Percentiles rank a stretch among this genome's conserved stretches.
Conservation (phyloP, 35 echinoderm and acorn worm species). For the Apostichopus japonicus region DNA sequence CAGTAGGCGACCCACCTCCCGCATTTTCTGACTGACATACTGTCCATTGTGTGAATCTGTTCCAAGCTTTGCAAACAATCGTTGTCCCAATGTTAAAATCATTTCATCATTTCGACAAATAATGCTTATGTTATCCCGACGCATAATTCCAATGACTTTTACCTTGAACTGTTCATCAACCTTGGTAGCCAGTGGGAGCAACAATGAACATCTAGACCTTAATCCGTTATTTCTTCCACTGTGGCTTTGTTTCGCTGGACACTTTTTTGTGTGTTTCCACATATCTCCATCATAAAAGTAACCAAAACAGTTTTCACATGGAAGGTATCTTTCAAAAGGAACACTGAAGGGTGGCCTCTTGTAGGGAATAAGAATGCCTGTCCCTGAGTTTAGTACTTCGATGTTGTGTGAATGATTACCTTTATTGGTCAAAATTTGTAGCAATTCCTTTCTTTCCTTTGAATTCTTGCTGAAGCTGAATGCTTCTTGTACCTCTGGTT, state of each 20-base stretch:
- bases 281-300: constrained; percentile 54
- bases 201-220: constrained; percentile 42
- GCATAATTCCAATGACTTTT: constrained; percentile 53
- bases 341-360: constrained; percentile 61
- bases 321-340: constrained; percentile 35
- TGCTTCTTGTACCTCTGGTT: constrained; percentile 58
- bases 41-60: constrained; percentile 24
- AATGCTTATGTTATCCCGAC: constrained; percentile 48
- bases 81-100: constrained; percentile 47
- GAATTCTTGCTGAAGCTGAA: constrained; percentile 51
- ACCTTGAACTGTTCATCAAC: constrained; percentile 15
- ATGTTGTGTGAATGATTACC: constrained; percentile 80
- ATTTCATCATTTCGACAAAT: constrained; percentile 61
- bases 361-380: constrained; percentile 63
- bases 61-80: constrained; percentile 42
- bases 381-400: constrained; percentile 50
- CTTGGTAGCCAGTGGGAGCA: constrained; percentile 52
- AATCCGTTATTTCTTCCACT: constrained; percentile 41
- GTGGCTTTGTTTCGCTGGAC: background rate
- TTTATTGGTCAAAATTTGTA: constrained; percentile 56
- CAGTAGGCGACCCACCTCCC: constrained; percentile 57
- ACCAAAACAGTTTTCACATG: constrained; percentile 60
- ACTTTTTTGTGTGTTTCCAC: constrained; percentile 69
- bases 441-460: constrained; percentile 32
- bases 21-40: constrained; percentile 72